Evolutionary conservation across 2,888 invertebrate species (phyloP).

Genomic region (Xestobium rufovillosum): DNA sequence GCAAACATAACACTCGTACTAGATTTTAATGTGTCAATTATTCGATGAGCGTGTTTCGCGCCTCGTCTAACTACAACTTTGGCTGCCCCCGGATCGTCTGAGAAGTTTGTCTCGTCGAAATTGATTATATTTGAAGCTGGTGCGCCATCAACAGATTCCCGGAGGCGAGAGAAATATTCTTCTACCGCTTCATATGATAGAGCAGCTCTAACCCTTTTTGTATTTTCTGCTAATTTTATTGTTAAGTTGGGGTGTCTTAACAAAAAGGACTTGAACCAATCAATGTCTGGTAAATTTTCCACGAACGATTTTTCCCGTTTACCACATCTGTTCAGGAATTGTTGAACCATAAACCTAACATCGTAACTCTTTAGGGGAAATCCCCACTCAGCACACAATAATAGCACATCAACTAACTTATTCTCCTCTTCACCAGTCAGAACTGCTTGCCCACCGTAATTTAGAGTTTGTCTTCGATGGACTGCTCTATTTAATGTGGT

Average conservation of each 20-base stretch:
- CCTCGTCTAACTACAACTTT: slow-evolving; percentile 28
- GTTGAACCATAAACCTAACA: slow-evolving; percentile 4
- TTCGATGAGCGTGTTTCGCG: slow-evolving; percentile 31
- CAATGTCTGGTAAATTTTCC: slow-evolving; percentile 16
- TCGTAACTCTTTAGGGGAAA: slow-evolving; percentile 6
- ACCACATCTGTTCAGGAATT: slow-evolving; percentile 10
- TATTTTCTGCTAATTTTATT: slow-evolving; percentile 14
- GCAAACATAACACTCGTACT: slow-evolving; percentile 21
- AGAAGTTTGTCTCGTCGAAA: slow-evolving; percentile 37
- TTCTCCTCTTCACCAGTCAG: slow-evolving; percentile 4
- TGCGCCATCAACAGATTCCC: slow-evolving; percentile 15
- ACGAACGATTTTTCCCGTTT: slow-evolving; percentile 13
- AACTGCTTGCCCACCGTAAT: slow-evolving; percentile 7
- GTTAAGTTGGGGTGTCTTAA: slow-evolving; percentile 12
- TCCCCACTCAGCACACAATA: slow-evolving; percentile 7
- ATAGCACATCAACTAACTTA: background rate
- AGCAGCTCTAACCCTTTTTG: slow-evolving; percentile 12
- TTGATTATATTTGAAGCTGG: slow-evolving; percentile 28
- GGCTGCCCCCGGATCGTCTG: slow-evolving; percentile 33
- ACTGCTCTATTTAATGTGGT: background rate
- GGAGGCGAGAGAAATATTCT: slow-evolving; percentile 16
- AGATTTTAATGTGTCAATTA: slow-evolving; percentile 18
- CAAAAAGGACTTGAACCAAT: slow-evolving; percentile 18
- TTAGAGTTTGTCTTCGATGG: slow-evolving; percentile 3
- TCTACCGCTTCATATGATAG: slow-evolving; percentile 12